Evolutionary conservation across 1,140 invertebrate genomes (phyloP), one percentile per base, ranked within the genome.

Genomic region (Popillia japonica): DNA sequence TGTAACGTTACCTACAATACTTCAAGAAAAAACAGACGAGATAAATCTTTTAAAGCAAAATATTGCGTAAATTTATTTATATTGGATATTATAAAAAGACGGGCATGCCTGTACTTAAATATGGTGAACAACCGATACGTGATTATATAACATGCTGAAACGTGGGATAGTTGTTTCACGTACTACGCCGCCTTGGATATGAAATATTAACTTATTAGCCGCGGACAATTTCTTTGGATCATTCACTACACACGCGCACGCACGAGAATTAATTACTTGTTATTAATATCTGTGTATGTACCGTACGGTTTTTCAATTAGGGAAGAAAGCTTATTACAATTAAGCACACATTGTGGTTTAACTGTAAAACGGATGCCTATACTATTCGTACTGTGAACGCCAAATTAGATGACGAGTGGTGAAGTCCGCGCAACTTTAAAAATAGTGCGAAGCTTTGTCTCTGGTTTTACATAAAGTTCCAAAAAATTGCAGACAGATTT

Each of bases 31-130:
- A 48, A 48, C 7, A n/a, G 4, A 14, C 41, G 44, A 48, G 7
- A 48, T 48, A 48, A 48, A 48, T 48, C 44, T 48, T 48, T 48
- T 11, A 48, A 48, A 48, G 44, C 44, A n/a, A 48, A 48, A 48
- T 48, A 48, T 48, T 48, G 44, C 44, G 44, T 48, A 48, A 48
- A 48, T 48, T 48, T 48, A 48, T 48, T 48, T 48, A 48, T 48
- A 48, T 48, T 48, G 44, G 11, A 48, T 0, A 48, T 48, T 14
- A 14, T 14, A 48, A 48, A 48, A 48, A 48, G 17, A n/a, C 1
- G 17, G 11, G 44, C 44, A 48, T 48, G 44, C 44, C 17, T 48
- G 44, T n/a, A 48, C 44, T 48, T 48, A 48, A 48, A 48, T 48
- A 48, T 48, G 44, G 11, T 48, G 44, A 48, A 48, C 44, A 48